Percentiles rank a stretch among this genome's conserved stretches.
Evolutionary conservation across 2,888 invertebrate genomes (phyloP).

Genomic region (Brachycybe producta): DNA sequence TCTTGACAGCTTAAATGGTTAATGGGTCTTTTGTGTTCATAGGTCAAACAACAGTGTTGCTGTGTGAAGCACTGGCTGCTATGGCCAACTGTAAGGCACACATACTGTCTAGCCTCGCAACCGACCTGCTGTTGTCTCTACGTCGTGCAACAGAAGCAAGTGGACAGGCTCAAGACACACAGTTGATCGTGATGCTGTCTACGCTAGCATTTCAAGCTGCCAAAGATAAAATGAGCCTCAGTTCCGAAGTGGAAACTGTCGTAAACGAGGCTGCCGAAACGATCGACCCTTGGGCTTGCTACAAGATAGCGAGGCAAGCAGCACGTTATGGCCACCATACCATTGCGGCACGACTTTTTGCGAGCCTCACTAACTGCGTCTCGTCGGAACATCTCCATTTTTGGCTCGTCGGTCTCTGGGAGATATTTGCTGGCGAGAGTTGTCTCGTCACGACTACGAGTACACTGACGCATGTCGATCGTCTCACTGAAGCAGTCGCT

Average conservation of each 20-base stretch:
- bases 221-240: constrained; percentile 22
- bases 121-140: constrained; percentile 32
- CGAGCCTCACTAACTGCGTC: constrained; percentile 45
- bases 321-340: constrained; percentile 69
- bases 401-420: constrained; percentile 67
- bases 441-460: constrained; percentile 24
- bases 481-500: constrained; percentile 43
- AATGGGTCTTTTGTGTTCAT: constrained; percentile 19
- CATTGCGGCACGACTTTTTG: constrained; percentile 51
- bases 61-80: constrained; percentile 62
- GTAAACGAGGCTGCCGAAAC: constrained; percentile 40
- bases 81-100: constrained; percentile 51
- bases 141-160: not conserved
- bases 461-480: constrained; percentile 25
- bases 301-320: constrained; percentile 73
- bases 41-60: constrained; percentile 30
- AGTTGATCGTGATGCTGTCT: constrained; percentile 51
- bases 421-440: constrained; percentile 27
- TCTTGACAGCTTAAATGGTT: constrained; percentile 25
- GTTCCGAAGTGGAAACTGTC: constrained; percentile 48
- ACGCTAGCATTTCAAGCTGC: constrained; percentile 66
- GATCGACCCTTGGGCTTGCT: constrained; percentile 69
- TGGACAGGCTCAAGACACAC: constrained; percentile 7
- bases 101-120: constrained; percentile 44
- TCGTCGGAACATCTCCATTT: constrained; percentile 79